Conservation (phyloP, 2,797 vertebrate genomes). For the Poeciliopsis paucimaculata region DNA sequence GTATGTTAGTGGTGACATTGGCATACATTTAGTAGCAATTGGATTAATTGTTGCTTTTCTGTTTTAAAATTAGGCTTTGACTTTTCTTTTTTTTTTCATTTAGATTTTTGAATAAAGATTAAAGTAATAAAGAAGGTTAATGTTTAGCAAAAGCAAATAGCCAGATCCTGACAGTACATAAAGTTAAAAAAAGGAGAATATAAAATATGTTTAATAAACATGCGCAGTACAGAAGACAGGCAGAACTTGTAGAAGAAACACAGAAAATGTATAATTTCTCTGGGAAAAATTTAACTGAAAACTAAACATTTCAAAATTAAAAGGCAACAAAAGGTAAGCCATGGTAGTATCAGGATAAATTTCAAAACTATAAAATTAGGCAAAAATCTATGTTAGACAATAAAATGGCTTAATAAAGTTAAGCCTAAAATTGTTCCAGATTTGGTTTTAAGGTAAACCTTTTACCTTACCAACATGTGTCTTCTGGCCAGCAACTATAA, state of each 20-base stretch:
- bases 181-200: background rate
- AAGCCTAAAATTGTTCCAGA: background rate
- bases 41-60: background rate
- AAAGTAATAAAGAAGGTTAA: background rate
- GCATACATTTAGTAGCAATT: background rate
- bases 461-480: background rate
- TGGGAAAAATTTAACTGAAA: background rate
- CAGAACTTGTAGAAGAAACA: background rate
- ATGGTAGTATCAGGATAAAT: background rate
- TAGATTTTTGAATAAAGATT: background rate
- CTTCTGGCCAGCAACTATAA: background rate
- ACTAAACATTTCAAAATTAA: background rate
- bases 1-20: background rate
- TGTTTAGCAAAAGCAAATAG: background rate
- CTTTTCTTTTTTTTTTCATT: background rate
- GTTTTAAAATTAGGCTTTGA: background rate
- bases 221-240: background rate
- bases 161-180: background rate
- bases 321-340: background rate
- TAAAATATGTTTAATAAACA: background rate
- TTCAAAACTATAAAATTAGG: background rate
- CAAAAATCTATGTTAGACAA: background rate
- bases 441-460: background rate
- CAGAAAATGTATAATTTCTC: background rate
- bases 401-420: background rate